A percentile compares a stretch with the other conserved stretches of the same genome.
These are phyloP conservation scores for Parauchenoglanis punctatus DNA, from an alignment of 2,797 vertebrate species.

Conservation along the genomic window DNA sequence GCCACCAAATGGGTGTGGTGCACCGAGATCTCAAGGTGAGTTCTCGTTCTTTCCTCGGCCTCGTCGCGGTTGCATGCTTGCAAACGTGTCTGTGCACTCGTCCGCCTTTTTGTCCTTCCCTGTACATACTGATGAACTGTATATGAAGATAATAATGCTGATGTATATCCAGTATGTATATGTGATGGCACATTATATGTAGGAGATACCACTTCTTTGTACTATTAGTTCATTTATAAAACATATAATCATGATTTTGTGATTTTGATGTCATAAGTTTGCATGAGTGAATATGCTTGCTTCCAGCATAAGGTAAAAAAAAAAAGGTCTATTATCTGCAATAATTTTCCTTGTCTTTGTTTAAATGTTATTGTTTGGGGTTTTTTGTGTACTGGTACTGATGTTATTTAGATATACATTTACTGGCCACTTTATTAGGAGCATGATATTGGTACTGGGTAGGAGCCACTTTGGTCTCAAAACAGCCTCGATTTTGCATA, in stretches of 20 bases:
- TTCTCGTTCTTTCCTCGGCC: constrained; percentile 40
- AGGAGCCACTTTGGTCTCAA: background rate
- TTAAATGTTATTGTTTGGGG: background rate
- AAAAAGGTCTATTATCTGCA: background rate
- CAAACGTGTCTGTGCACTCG: background rate
- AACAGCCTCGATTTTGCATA: background rate
- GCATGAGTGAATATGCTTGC: constrained; percentile 11
- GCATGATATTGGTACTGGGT: background rate
- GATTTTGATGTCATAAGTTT: background rate
- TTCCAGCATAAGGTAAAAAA: constrained; percentile 6
- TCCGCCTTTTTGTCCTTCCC: background rate
- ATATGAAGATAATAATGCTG: background rate
- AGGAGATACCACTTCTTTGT: background rate
- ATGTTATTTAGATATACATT: background rate
- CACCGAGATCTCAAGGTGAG: constrained; percentile 82
- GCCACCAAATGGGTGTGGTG: constrained; percentile 96
- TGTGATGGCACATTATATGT: background rate
- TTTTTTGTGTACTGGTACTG: background rate
- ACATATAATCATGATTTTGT: background rate
- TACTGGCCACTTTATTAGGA: background rate
- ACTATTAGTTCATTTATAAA: background rate
- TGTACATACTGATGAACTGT: background rate
- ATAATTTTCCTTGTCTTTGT: background rate
- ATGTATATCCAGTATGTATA: background rate
- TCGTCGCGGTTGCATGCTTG: constrained; percentile 38